Evolutionary conservation across 2,797 vertebrate genomes (phyloP).

Genomic region (Linurgus olivaceus): DNA sequence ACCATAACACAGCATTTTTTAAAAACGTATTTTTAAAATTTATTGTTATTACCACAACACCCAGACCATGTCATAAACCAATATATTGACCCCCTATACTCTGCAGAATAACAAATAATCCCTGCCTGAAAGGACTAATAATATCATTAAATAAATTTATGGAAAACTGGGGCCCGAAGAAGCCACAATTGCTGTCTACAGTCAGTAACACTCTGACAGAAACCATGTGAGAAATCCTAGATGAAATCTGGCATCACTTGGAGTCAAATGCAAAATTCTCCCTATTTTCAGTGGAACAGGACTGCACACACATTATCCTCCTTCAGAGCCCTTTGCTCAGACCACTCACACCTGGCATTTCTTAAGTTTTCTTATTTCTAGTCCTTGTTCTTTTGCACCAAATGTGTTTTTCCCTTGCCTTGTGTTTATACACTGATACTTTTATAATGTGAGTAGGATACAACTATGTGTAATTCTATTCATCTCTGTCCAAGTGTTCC

Average conservation of each 20-base stretch:
- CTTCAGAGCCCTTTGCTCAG: background rate
- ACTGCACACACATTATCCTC: background rate
- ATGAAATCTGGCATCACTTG: background rate
- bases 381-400: background rate
- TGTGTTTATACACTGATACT: background rate
- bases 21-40: background rate
- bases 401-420: background rate
- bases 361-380: background rate
- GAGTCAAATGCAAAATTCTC: background rate
- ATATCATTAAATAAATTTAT: background rate
- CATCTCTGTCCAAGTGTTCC: background rate
- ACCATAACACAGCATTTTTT: background rate
- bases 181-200: background rate
- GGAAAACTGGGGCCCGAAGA: background rate
- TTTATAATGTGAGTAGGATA: background rate
- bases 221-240: background rate
- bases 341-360: background rate
- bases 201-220: background rate
- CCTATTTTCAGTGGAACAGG: background rate
- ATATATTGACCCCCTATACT: background rate
- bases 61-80: background rate
- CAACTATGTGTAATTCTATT: background rate
- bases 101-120: background rate
- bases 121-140: background rate
- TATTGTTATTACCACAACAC: background rate